These are phyloP conservation scores for Syritta pipiens DNA, from an alignment of 2,888 invertebrate species.

Conservation along the genomic window DNA sequence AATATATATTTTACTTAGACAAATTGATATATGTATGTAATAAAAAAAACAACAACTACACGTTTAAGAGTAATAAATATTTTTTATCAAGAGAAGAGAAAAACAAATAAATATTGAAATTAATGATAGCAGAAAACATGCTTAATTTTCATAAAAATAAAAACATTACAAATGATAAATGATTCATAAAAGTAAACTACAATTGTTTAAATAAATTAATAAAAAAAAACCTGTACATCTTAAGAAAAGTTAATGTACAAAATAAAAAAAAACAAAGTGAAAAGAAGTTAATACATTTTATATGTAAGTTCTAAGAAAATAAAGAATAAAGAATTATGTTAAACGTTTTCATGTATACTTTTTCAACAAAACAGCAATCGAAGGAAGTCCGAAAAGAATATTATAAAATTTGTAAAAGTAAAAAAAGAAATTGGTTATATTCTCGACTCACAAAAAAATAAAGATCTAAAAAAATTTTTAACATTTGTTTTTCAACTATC, in stretches of 20 bases:
- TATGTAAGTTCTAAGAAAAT: slow-evolving; percentile 34
- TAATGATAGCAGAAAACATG: slow-evolving; percentile 12
- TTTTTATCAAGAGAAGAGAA: slow-evolving; percentile 32
- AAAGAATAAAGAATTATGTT: slow-evolving; percentile 10
- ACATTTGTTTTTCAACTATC: not conserved
- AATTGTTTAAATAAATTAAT: slow-evolving; percentile 36
- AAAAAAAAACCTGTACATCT: slow-evolving; percentile 31
- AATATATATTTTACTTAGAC: slow-evolving; percentile 28
- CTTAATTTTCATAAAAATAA: slow-evolving; percentile 15
- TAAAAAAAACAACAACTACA: slow-evolving; percentile 28
- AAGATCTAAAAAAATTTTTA: not conserved
- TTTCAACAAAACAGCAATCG: slow-evolving; percentile 4
- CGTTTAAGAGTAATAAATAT: slow-evolving; percentile 31
- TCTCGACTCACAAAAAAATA: slow-evolving; percentile 6
- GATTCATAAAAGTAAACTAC: not conserved
- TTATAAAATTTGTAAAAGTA: slow-evolving; percentile 25
- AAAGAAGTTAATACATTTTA: slow-evolving; percentile 40
- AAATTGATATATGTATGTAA: slow-evolving; percentile 38
- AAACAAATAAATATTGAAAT: slow-evolving; percentile 5
- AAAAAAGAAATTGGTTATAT: slow-evolving; percentile 34
- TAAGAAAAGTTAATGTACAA: slow-evolving; percentile 38
- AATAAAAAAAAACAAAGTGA: slow-evolving; percentile 5
- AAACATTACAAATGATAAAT: slow-evolving; percentile 17
- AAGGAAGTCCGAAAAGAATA: slow-evolving; percentile 5
- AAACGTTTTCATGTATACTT: slow-evolving; percentile 28